Evolutionary conservation across 2,888 invertebrate genomes (phyloP).

Genomic region (Lochmaea crataegi): DNA sequence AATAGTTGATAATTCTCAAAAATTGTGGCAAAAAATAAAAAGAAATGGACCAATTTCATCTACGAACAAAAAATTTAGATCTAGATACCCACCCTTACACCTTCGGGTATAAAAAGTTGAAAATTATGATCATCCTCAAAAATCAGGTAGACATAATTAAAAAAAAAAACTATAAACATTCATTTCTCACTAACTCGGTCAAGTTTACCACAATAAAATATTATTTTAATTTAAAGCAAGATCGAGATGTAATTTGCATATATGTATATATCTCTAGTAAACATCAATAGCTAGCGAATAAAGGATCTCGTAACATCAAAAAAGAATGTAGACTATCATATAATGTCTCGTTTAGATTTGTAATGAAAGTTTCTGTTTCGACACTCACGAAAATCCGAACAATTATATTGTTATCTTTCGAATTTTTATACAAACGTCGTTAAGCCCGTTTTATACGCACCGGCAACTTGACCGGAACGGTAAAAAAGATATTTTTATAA

Average conservation of each 20-base stretch:
- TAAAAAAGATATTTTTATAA: too few relatives aligned
- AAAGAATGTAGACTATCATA: background rate
- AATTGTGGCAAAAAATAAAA: too few relatives aligned
- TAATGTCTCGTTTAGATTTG: background rate
- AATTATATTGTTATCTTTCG: background rate
- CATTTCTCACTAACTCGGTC: background rate
- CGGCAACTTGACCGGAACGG: too few relatives aligned
- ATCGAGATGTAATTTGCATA: conserved; percentile 11
- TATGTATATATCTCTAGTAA: background rate
- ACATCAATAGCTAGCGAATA: background rate
- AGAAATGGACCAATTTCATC: too few relatives aligned
- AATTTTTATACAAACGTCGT: too few relatives aligned
- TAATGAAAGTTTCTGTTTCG: background rate
- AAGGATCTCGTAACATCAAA: background rate
- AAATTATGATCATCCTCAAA: background rate
- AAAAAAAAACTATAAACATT: background rate
- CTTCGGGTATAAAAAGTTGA: too few relatives aligned
- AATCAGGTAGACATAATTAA: background rate
- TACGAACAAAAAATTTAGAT: too few relatives aligned
- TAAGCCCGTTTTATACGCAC: too few relatives aligned
- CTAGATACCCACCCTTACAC: too few relatives aligned
- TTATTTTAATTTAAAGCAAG: background rate
- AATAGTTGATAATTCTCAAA: too few relatives aligned
- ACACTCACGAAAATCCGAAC: background rate
- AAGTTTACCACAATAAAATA: background rate